A percentile compares a stretch with the other conserved stretches of the same genome.
Evolutionary conservation across 1,140 invertebrate genomes (phyloP).

Genomic region (Leptonema lineaticorne): DNA sequence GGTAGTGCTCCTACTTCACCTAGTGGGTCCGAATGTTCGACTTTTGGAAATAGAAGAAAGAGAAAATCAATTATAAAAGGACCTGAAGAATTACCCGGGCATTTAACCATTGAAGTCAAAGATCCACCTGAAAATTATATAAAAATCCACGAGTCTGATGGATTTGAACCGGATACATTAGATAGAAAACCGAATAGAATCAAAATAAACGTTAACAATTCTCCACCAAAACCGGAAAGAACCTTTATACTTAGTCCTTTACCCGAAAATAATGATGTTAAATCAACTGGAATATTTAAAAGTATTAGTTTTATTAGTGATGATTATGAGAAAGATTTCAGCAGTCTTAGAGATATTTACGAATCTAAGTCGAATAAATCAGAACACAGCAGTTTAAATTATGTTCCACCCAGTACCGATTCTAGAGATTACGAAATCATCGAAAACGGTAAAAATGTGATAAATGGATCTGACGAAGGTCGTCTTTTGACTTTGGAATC

Average conservation of each 20-base stretch:
- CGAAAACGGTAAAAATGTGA: constrained; percentile 17
- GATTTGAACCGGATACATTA: constrained; percentile 80
- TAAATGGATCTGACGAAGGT: constrained; percentile 55
- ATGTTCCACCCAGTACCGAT: constrained; percentile 36
- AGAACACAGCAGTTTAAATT: constrained; percentile 26
- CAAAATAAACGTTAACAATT: constrained; percentile 42
- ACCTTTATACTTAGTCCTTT: constrained; percentile 18
- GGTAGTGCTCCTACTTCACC: constrained; percentile 62
- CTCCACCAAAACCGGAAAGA: constrained; percentile 5
- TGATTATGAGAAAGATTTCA: constrained; percentile 55
- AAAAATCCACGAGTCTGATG: constrained; percentile 69
- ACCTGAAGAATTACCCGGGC: constrained; percentile 63
- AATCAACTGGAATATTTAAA: constrained; percentile 62
- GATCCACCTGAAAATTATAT: constrained; percentile 71
- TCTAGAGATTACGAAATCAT: constrained; percentile 41
- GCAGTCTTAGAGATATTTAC: constrained; percentile 71
- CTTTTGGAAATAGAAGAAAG: constrained; percentile 55
- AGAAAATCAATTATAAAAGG: constrained; percentile 58
- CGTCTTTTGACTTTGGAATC: constrained; percentile 63
- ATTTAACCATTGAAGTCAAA: constrained; percentile 76
- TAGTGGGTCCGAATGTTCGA: constrained; percentile 64
- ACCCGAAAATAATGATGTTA: constrained; percentile 33
- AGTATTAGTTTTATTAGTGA: constrained; percentile 48
- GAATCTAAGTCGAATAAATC: constrained; percentile 55
- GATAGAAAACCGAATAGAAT: constrained; percentile 75